A percentile compares a stretch with the other conserved stretches of the same genome.
Evolutionary conservation across 2,797 vertebrate genomes (phyloP).

Genomic region (Crypturellus tataupa): DNA sequence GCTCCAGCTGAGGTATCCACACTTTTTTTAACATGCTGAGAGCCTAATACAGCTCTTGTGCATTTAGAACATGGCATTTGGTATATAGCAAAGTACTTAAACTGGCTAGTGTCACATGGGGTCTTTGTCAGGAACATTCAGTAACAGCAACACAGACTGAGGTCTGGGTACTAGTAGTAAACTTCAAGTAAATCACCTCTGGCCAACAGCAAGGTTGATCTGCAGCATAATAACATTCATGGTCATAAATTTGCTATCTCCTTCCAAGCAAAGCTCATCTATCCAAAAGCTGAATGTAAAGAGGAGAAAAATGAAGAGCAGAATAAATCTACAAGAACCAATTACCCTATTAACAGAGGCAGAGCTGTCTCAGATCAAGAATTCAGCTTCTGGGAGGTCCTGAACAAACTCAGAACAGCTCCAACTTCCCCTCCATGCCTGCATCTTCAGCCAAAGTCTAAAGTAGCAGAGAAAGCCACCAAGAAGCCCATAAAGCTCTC

Average conservation of each 20-base stretch:
- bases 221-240: not conserved
- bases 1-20: not conserved
- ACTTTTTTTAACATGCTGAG: not conserved
- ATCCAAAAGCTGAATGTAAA: not conserved
- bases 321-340: not conserved
- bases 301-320: not conserved
- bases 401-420: not conserved
- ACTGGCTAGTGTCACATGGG: not conserved
- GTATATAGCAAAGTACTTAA: not conserved
- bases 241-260: fast-evolving
- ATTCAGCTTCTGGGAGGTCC: not conserved
- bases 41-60: not conserved
- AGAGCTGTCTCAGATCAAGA: not conserved
- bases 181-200: not conserved
- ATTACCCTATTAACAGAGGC: not conserved
- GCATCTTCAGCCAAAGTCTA: not conserved
- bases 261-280: not conserved
- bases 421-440: not conserved
- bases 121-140: not conserved
- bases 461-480: not conserved
- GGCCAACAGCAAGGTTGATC: not conserved
- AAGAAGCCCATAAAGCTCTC: not conserved
- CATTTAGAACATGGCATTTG: not conserved
- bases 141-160: not conserved
- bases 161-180: not conserved